Base-by-base conservation (phyloP, 2,797 vertebrate genomes). In the Bucorvus abyssinicus region DNA sequence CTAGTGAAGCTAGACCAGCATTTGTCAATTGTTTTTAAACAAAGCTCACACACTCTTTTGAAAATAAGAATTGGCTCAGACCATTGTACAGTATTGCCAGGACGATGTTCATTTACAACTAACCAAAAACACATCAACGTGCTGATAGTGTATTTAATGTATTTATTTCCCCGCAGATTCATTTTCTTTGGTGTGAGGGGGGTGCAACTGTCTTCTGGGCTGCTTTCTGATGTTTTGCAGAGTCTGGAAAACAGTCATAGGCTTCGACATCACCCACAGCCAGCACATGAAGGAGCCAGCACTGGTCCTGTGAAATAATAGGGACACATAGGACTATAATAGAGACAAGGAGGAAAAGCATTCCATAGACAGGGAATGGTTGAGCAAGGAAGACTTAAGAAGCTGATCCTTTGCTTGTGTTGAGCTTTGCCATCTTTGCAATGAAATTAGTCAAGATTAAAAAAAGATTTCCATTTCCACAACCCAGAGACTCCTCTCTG, bases 241-340 rank as follows among this genome's bases (percentile, higher is more conserved):
- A 47, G 56, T 42, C 47, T 70, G 56, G 40, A 82, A 93, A 93
- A 29, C 3, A 45, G 27, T 50, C 3, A 26, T 40, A 16, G 49
- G 36, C 49, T 90, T 83, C 2, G 7, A 29, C 21, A 55, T 87
- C 49, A 53, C 26, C 42, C 45, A 34, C 2, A 10, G 32, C 14
- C 68, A 45, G 47, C 24, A 32, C 20, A 44, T 0, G 3, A 79
- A 50, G n/a, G 63, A 86, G 63, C 6, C 24, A 34, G 7, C 27
- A 1, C 0, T 32, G 12, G 29, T 26, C 42, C 16, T 0, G 0
- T 74, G 76, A 71, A 60, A 38, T 53, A 71, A 40, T 5, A 81
- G 45, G 18, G 7, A 50, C 1, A 1, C 3, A 4, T 34, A 65
- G 52, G 44, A 27, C 30, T 45, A 20, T 20, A 44, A 14, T 15